A percentile compares a stretch with the other conserved stretches of the same genome.
Conservation (phyloP, 2,797 vertebrate genomes). For the Enteromius mattozi region DNA sequence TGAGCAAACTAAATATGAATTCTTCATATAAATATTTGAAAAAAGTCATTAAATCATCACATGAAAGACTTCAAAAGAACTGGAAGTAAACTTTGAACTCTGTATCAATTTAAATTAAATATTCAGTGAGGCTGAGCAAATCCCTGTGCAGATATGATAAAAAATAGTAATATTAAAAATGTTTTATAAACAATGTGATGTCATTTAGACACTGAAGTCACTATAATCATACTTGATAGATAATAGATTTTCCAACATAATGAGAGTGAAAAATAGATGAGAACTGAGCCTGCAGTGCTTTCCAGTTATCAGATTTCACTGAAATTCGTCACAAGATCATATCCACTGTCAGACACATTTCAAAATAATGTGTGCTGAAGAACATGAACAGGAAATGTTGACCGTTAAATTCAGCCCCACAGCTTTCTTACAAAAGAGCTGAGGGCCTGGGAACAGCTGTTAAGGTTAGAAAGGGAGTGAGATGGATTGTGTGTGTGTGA, state of each 20-base stretch:
- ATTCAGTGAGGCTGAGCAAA: neutral
- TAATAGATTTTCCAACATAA: slow-evolving; percentile 10
- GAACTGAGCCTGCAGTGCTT: neutral
- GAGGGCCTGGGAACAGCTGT: slow-evolving; percentile 55
- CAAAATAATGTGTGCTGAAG: slow-evolving; percentile 25
- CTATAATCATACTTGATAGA: neutral
- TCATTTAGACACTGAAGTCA: neutral
- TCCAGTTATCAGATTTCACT: neutral
- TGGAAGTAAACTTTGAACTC: neutral
- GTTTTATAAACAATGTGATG: neutral
- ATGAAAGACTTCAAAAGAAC: neutral
- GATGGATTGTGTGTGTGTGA: neutral
- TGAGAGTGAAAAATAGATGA: slow-evolving; percentile 1
- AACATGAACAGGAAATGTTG: slow-evolving; percentile 36
- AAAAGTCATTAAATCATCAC: slow-evolving; percentile 49
- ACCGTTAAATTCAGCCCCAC: slow-evolving; percentile 13
- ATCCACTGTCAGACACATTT: neutral
- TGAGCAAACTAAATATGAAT: neutral
- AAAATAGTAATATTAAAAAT: neutral
- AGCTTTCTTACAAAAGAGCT: slow-evolving; percentile 27
- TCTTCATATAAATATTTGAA: slow-evolving; percentile 6
- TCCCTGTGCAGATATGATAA: neutral
- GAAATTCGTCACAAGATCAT: neutral
- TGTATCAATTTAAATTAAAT: neutral
- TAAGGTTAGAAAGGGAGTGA: slow-evolving; percentile 30